phyloP scores from a whole-genome alignment of 2,113 vertebrate genomes.

The Triplophysa dalaica region DNA sequence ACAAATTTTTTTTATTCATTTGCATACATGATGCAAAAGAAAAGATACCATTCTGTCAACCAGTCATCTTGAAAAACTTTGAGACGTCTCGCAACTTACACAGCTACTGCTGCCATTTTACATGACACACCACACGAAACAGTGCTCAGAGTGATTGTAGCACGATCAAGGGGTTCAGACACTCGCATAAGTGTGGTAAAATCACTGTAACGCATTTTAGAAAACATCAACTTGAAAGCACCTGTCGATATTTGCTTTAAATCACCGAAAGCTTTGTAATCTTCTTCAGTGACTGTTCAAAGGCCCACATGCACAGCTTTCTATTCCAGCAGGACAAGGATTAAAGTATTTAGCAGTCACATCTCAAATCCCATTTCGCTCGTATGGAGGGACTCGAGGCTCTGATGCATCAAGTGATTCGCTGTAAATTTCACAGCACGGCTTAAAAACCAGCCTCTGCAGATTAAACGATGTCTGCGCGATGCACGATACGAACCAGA shows the following conservation, averaged over 20 bases:
- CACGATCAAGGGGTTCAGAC: background rate
- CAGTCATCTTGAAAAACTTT: no score
- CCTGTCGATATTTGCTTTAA: conserved; percentile 42
- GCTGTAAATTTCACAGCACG: conserved; percentile 33
- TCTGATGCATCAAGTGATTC: conserved; percentile 40
- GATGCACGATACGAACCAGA: background rate
- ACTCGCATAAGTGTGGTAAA: background rate
- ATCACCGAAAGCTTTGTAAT: conserved; percentile 47
- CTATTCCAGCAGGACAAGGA: conserved; percentile 49
- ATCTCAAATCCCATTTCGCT: conserved; percentile 48
- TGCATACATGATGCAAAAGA: no score
- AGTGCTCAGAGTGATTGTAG: background rate
- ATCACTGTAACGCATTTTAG: background rate
- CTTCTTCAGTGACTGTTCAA: conserved; percentile 46
- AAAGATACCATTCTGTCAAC: no score
- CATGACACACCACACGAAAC: no score
- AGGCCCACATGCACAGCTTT: conserved; percentile 48
- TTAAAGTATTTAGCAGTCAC: conserved; percentile 55
- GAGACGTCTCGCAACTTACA: no score
- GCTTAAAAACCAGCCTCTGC: conserved; percentile 18
- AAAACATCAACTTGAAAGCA: conserved; percentile 15
- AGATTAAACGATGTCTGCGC: conserved; percentile 10
- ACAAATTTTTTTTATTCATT: no score
- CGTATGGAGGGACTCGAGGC: conserved; percentile 29
- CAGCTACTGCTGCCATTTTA: background rate